Percentiles rank a stretch among this genome's conserved stretches.
Evolutionary conservation across 2,113 vertebrate species (phyloP).

Genomic region (Sapayoa aenigma): DNA sequence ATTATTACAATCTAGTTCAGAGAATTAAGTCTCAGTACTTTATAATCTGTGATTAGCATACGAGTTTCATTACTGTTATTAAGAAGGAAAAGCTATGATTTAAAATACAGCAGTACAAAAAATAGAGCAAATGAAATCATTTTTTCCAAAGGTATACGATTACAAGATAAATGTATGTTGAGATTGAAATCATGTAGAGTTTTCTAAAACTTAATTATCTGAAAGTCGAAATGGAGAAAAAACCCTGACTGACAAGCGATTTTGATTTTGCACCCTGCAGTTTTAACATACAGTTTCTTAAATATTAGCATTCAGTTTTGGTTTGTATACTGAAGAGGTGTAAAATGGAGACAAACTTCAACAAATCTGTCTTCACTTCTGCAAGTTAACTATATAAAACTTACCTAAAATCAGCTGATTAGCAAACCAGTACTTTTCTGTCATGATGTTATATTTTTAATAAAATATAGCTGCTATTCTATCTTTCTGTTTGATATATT

Average conservation of each 20-base stretch:
- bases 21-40: not conserved
- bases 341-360: not conserved
- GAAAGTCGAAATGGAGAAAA: not conserved
- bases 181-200: not conserved
- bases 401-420: not conserved
- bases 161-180: not conserved
- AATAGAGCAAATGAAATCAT: not conserved
- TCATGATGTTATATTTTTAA: constrained; percentile 33
- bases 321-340: not conserved
- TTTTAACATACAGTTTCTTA: not conserved
- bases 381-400: not conserved
- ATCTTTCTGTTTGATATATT: not conserved
- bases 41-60: not conserved
- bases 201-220: constrained; percentile 4
- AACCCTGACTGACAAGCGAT: not conserved
- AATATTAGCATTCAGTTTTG: not conserved
- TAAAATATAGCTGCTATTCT: constrained; percentile 8
- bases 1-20: not conserved
- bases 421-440: not conserved
- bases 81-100: not conserved
- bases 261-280: not conserved
- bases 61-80: not conserved
- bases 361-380: not conserved
- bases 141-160: not conserved
- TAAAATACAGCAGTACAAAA: not conserved